Base-by-base conservation (phyloP, 2,113 vertebrate species). In the Chloebia gouldiae region DNA sequence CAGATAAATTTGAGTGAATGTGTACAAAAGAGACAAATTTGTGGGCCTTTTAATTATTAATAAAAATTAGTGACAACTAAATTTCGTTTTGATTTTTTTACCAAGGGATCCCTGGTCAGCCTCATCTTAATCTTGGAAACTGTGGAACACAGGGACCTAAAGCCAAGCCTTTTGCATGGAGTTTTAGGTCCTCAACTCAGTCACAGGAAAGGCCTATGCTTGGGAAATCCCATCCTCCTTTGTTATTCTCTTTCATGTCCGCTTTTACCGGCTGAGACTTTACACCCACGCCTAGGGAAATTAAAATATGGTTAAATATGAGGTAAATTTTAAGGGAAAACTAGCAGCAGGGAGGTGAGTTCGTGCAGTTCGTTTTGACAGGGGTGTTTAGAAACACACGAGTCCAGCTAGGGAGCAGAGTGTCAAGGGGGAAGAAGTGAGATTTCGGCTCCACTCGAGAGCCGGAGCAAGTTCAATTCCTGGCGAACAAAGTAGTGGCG, bases 131-230 rank as follows among this genome's bases (percentile, higher is more conserved):
- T 63, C 42, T 80, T 75, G 79, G 40, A 88, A 86, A 37, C 27
- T 80, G 88, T 87, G 93, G 84, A 94, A n/a, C 45, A 2, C 42
- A 70, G 66, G 90, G 81, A 93, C 61, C 28, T 91, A 92, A 93
- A 87, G 81, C 18, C 71, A 87, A 82, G 35, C 2, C 14, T 86
- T 90, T 65, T 1, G 1, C 39, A 63, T 22, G 75, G 77, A 90
- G 76, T 93, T 91, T 94, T 88, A 79, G 79, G 87, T 93, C 49
- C 61, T 44, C 57, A 37, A 64, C 5, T 56, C 23, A 23, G 27
- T 44, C n/a, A 44, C 11, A 57, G 9, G 33, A 72, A 90, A 95
- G 91, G 90, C 83, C 91, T 95, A 84, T 72, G 10, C 31, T 72
- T 39, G 37, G 27, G 28, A 76, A 69, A 60, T 60, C 23, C 13